phyloP scores from a whole-genome alignment of 2,113 vertebrate genomes.

The Pungitius pungitius region DNA sequence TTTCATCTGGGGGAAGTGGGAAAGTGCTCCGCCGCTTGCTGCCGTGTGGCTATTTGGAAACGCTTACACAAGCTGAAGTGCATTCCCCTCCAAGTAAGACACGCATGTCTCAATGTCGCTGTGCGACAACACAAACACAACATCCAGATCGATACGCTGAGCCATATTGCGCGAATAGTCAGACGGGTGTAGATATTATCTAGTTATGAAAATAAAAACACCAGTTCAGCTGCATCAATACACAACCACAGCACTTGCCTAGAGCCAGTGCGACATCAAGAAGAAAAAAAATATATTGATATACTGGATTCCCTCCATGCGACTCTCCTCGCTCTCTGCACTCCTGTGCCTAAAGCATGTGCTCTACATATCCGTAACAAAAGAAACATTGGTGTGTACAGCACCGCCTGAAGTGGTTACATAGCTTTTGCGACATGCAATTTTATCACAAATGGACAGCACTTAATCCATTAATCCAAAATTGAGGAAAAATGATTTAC shows the following conservation, averaged over 20 bases:
- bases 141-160: slow-evolving; percentile 5
- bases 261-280: background rate
- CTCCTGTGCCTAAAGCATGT: background rate
- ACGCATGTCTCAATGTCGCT: slow-evolving; percentile 10
- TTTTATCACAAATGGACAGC: background rate
- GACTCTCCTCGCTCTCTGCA: background rate
- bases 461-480: too few relatives aligned
- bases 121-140: slow-evolving; percentile 25
- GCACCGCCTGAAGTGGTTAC: background rate
- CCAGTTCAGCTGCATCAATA: background rate
- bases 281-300: background rate
- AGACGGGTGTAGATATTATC: background rate
- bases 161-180: background rate
- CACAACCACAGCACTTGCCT: background rate
- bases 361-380: background rate
- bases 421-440: background rate
- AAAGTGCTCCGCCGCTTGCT: slow-evolving; percentile 16
- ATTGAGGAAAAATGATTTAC: background rate
- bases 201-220: background rate
- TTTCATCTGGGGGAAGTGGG: background rate
- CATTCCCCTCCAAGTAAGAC: slow-evolving; percentile 20
- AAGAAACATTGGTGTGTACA: background rate
- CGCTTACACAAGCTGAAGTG: slow-evolving; percentile 16
- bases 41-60: slow-evolving; percentile 7
- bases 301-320: background rate